Evolutionary conservation across 2,797 vertebrate species (phyloP).

Genomic region (Amphiprion clarkii): DNA sequence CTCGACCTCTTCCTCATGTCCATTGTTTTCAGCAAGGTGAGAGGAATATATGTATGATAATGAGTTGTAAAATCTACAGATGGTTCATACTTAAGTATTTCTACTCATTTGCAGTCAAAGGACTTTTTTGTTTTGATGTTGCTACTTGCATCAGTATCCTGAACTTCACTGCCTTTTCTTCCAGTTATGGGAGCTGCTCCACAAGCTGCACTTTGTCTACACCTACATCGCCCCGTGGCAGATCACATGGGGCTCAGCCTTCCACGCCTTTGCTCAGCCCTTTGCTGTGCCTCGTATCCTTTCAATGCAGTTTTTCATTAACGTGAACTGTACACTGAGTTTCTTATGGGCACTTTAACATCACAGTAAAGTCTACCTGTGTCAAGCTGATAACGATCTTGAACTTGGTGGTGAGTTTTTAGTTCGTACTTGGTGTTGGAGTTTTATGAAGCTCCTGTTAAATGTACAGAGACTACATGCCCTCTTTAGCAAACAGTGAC

Average conservation of each 20-base stretch:
- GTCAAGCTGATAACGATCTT: neutral
- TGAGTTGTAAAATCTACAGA: too few species aligned
- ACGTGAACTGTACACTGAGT: neutral
- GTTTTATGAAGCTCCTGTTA: too few species aligned
- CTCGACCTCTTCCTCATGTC: conserved; percentile 99
- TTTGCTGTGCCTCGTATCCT: conserved; percentile 99
- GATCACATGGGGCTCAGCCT: conserved; percentile 98
- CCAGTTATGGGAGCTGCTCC: conserved; percentile 97
- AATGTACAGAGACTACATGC: too few species aligned
- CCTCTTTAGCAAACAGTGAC: conserved; percentile 36
- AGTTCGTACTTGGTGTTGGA: too few species aligned
- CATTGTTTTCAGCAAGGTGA: conserved; percentile 98
- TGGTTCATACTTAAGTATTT: too few species aligned
- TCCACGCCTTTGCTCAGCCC: conserved; percentile 98
- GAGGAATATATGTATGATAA: conserved; percentile 8
- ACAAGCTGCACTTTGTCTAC: conserved; percentile 97
- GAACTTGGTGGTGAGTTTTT: too few species aligned
- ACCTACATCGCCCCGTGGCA: conserved; percentile 99
- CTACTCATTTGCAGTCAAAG: too few species aligned
- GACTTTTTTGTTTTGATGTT: neutral
- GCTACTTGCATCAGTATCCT: neutral
- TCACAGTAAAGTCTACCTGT: neutral
- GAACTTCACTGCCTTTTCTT: neutral
- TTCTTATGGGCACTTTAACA: neutral
- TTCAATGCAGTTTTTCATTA: conserved; percentile 36